Evolutionary conservation across 2,888 invertebrate species (phyloP).

Genomic region (Nymphalis polychloros): DNA sequence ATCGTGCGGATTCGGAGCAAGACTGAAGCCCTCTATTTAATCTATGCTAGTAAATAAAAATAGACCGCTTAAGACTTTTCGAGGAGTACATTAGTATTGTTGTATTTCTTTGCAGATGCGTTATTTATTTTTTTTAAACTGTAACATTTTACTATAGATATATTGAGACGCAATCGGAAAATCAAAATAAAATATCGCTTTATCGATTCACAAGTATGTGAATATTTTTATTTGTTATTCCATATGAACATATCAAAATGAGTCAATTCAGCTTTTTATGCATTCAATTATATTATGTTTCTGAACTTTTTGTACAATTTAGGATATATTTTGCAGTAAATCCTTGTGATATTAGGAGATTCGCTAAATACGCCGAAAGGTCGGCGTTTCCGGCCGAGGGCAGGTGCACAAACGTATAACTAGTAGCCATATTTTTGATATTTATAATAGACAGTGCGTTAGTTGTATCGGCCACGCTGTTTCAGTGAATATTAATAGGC

Average conservation of each 20-base stretch:
- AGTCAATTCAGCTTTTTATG: constrained; percentile 62
- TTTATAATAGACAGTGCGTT: constrained; percentile 57
- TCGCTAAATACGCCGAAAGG: constrained; percentile 44
- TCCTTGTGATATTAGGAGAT: constrained; percentile 76
- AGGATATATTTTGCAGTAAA: constrained; percentile 64
- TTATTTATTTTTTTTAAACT: constrained; percentile 70
- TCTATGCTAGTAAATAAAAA: constrained; percentile 35
- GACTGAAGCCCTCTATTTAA: constrained; percentile 49
- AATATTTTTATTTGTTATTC: constrained; percentile 35
- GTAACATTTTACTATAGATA: constrained; percentile 37
- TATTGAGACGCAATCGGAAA: constrained; percentile 12
- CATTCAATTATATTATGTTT: constrained; percentile 45
- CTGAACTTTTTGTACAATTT: constrained; percentile 52
- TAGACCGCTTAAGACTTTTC: constrained; percentile 35
- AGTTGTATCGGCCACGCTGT: constrained; percentile 63
- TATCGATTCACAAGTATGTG: constrained; percentile 7
- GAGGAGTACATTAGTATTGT: constrained; percentile 38
- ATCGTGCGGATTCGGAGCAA: constrained; percentile 33
- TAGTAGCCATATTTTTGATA: constrained; percentile 77
- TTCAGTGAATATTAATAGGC: constrained; percentile 74
- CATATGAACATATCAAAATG: constrained; percentile 64
- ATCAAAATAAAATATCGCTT: constrained; percentile 6
- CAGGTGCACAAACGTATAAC: constrained; percentile 70
- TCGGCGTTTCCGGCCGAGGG: constrained; percentile 34
- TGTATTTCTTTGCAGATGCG: constrained; percentile 56